Percentiles rank a stretch among this genome's conserved stretches.
phyloP scores from a whole-genome alignment of 2,888 invertebrate species.

The Nomada goodeniana region DNA sequence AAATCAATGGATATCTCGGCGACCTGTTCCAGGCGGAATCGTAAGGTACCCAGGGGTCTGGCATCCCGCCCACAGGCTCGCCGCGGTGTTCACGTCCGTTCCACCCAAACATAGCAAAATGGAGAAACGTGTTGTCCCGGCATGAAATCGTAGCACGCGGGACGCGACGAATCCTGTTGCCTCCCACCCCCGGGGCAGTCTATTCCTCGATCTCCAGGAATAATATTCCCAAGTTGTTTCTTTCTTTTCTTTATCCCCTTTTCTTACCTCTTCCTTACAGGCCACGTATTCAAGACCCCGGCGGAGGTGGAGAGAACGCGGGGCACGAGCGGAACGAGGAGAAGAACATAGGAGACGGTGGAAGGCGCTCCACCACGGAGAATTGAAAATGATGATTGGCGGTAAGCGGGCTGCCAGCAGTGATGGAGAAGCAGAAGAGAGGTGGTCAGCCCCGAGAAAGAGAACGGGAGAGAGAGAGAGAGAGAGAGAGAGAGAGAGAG shows the following conservation, averaged over 20 bases:
- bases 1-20: constrained; percentile 47
- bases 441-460: constrained; percentile 57
- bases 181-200: constrained; percentile 51
- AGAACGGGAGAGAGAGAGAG: constrained; percentile 36
- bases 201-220: constrained; percentile 64
- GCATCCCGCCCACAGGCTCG: constrained; percentile 37
- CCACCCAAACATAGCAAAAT: constrained; percentile 37
- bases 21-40: constrained; percentile 32
- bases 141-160: constrained; percentile 65
- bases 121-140: constrained; percentile 58
- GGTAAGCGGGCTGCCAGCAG: constrained; percentile 74
- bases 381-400: constrained; percentile 82
- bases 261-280: constrained; percentile 34
- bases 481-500: constrained; percentile 40
- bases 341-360: constrained; percentile 64
- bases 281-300: constrained; percentile 52
- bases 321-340: constrained; percentile 41
- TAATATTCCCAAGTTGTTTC: constrained; percentile 75
- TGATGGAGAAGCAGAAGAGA: constrained; percentile 63
- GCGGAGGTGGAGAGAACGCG: constrained; percentile 35
- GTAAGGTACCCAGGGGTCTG: constrained; percentile 15
- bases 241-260: background rate
- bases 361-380: constrained; percentile 76
- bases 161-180: constrained; percentile 47
- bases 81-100: constrained; percentile 33